These are phyloP conservation scores for Apodemia duryi DNA, from an alignment of 2,888 invertebrate species.

Conservation along the genomic window DNA sequence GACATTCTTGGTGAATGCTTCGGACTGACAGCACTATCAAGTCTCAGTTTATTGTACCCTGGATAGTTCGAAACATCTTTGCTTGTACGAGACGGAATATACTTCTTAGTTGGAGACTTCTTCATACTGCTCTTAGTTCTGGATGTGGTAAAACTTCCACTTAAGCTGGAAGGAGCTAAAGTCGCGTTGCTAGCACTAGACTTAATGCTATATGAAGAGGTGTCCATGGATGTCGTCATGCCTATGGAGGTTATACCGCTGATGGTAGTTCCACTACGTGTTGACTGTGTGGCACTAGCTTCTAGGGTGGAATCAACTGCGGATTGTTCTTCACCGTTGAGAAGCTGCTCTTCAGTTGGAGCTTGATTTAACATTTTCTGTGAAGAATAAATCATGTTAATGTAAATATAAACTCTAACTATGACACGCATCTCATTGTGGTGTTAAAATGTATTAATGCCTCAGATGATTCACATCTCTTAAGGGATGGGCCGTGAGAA, in stretches of 20 bases:
- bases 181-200: constrained; percentile 61
- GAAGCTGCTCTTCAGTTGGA: constrained; percentile 60
- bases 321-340: constrained; percentile 54
- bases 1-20: constrained; percentile 63
- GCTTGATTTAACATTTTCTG: constrained; percentile 74
- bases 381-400: constrained; percentile 6
- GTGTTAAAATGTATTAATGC: no score
- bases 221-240: constrained; percentile 63
- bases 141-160: constrained; percentile 62
- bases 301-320: constrained; percentile 48
- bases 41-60: constrained; percentile 69
- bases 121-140: constrained; percentile 69
- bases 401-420: no score
- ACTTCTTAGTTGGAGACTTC: constrained; percentile 63
- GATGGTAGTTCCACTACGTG: constrained; percentile 49
- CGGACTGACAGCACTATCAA: constrained; percentile 72
- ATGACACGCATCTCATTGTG: no score
- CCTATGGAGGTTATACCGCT: constrained; percentile 54
- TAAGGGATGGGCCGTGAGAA: no score
- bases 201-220: constrained; percentile 65
- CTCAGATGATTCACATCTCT: no score
- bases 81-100: constrained; percentile 50
- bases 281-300: constrained; percentile 59
- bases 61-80: constrained; percentile 58
- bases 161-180: constrained; percentile 62